These are phyloP conservation scores for Xyrichtys novacula DNA, from an alignment of 2,797 vertebrate genomes.

Conservation along the genomic window DNA sequence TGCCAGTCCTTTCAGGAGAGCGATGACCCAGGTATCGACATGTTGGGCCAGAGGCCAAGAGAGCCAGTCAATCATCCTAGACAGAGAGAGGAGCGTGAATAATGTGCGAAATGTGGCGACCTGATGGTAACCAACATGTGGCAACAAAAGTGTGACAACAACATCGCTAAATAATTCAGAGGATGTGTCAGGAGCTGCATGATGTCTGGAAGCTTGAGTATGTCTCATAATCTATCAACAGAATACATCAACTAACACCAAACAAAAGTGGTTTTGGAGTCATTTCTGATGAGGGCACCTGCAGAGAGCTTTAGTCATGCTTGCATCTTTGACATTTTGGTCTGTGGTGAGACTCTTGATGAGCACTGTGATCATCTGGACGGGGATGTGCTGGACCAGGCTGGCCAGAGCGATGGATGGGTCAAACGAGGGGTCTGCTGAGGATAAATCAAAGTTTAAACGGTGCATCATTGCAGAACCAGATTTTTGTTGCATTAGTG, in stretches of 20 bases:
- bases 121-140: neutral
- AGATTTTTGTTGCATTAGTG: neutral
- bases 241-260: neutral
- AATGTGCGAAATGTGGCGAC: neutral
- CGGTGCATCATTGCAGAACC: neutral
- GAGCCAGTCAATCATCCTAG: constrained; percentile 97
- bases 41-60: constrained; percentile 98
- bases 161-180: neutral
- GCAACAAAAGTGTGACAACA: neutral
- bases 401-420: constrained; percentile 96
- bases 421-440: constrained; percentile 92
- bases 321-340: constrained; percentile 97
- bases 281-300: constrained; percentile 82
- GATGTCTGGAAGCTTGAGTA: neutral
- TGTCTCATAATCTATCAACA: neutral
- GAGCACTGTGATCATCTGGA: constrained; percentile 98
- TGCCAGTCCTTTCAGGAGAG: constrained; percentile 95
- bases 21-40: constrained; percentile 98
- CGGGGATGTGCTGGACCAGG: constrained; percentile 97
- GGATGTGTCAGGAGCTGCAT: neutral
- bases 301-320: constrained; percentile 98
- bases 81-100: constrained; percentile 28
- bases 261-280: neutral
- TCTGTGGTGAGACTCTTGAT: constrained; percentile 99
- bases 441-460: constrained; percentile 5